Base-by-base conservation (phyloP, 2,888 invertebrate species). In the Campopleginae sp. region DNA sequence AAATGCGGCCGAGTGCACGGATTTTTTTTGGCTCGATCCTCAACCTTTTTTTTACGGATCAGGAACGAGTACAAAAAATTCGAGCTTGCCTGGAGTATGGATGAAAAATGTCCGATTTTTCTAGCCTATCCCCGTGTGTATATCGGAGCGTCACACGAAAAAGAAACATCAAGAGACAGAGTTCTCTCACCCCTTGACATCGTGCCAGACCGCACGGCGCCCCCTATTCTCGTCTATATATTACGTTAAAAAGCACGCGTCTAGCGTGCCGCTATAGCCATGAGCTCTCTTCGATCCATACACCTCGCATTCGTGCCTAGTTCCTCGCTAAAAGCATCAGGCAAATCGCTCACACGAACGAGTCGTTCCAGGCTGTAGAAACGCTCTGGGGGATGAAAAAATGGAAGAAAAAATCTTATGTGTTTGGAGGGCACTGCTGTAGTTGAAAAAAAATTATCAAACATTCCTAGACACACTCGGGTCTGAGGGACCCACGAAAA, bases 151-250 rank as follows among this genome's bases (percentile, higher is more conserved):
- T 54, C 66, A 61, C 19, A 72, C 72, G 72, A 68, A 48, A 80
- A 42, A 66, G 77, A 31, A 38, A 42, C 48, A 80, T 31, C 33
- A 44, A 58, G 19, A 66, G 72, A 80, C 68, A 77, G 85, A 87
- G 89, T 88, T 88, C 87, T 86, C 88, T 88, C 88, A 88, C 88
- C 88, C 89, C 88, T 85, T 87, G 85, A 88, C 87, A 79, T 88
- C 87, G 80, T 80, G 83, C 88, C 87, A 90, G 90, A 90, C 90
- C 85, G 86, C 83, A 66, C 84, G 90, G 89, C 90, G 90, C 89
- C 90, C 86, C 65, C 27, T 80, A 19, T 46, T 46, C 48, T 46
- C 19, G 8, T 87, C 85, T 87, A 88, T 85, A 31, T 44, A 46
- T 74, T 72, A 65, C 85, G 63, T 65, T 71, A 71, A 85, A 86